Conservation (phyloP, 92 coral and sea anemone genomes). For the Montipora capitata region DNA sequence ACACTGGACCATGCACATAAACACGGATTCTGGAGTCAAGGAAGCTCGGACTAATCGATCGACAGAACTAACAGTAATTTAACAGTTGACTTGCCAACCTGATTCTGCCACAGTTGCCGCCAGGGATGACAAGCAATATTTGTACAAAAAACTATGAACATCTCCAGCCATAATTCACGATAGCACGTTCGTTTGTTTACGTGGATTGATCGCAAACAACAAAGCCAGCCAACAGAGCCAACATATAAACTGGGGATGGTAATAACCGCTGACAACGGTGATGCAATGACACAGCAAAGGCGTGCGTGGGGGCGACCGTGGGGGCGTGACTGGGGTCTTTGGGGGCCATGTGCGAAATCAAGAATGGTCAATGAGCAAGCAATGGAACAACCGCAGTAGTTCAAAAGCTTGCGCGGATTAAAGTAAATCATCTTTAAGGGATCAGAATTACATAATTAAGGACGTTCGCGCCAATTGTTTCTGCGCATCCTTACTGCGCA, state of each 20-base stretch:
- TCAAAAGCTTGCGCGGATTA: no score
- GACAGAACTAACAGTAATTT: not conserved
- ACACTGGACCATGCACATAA: no score
- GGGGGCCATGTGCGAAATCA: not conserved
- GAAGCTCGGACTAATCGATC: no score
- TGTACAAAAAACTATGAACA: slow-evolving; percentile 84
- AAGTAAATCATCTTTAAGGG: no score
- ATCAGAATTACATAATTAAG: no score
- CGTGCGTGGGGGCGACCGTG: not conserved
- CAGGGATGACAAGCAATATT: slow-evolving; percentile 90
- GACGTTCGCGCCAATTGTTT: no score
- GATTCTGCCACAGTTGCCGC: slow-evolving; percentile 99
- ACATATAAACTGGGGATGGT: no score
- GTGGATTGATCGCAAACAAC: not conserved
- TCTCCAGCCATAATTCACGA: slow-evolving; percentile 37
- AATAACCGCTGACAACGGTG: slow-evolving; percentile 1
- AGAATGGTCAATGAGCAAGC: not conserved
- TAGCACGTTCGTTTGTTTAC: not conserved
- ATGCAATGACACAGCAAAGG: not conserved
- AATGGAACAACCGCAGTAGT: not conserved
- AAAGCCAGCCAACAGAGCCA: not conserved
- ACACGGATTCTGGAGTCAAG: no score
- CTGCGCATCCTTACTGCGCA: no score
- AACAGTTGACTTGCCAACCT: slow-evolving; percentile 65
- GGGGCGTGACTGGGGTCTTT: not conserved